Percentiles rank a stretch among this genome's conserved stretches.
phyloP scores from a whole-genome alignment of 2,113 vertebrate species.

The Plestiodon gilberti region DNA sequence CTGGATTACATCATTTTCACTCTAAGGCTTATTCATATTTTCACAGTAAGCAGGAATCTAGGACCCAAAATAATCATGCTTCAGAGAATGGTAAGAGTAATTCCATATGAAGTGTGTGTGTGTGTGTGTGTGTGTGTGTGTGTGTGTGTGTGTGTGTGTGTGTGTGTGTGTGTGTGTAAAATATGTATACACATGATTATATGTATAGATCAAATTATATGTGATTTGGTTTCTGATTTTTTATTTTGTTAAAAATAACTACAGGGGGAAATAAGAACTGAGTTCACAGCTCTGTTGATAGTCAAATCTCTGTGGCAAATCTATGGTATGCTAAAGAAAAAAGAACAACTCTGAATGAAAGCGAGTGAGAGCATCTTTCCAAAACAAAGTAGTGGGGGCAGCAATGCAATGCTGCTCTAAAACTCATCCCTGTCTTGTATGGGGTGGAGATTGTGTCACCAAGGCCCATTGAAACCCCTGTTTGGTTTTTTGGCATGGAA shows the following conservation, averaged over 20 bases:
- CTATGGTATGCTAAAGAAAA: background rate
- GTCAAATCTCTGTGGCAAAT: background rate
- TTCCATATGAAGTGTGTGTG: background rate
- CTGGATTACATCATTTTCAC: conserved; percentile 97
- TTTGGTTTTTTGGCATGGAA: background rate
- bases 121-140: too few relatives aligned
- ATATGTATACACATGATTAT: too few relatives aligned
- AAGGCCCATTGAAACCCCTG: background rate
- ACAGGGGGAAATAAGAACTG: background rate
- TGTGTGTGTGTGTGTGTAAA: background rate
- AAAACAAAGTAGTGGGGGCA: background rate
- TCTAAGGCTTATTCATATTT: conserved; percentile 95
- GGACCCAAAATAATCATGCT: conserved; percentile 98
- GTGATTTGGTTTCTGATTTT: too few relatives aligned
- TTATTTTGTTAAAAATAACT: too few relatives aligned
- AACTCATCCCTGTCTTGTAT: background rate
- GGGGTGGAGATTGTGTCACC: background rate
- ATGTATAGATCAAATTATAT: background rate
- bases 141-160: too few relatives aligned
- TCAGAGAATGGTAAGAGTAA: conserved; percentile 89
- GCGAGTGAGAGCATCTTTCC: background rate
- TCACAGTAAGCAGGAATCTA: conserved; percentile 92
- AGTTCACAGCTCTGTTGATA: too few relatives aligned
- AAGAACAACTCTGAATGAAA: too few relatives aligned
- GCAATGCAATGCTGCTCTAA: background rate